Conservation (phyloP, 1,140 invertebrate genomes). For the Penaeus indicus region DNA sequence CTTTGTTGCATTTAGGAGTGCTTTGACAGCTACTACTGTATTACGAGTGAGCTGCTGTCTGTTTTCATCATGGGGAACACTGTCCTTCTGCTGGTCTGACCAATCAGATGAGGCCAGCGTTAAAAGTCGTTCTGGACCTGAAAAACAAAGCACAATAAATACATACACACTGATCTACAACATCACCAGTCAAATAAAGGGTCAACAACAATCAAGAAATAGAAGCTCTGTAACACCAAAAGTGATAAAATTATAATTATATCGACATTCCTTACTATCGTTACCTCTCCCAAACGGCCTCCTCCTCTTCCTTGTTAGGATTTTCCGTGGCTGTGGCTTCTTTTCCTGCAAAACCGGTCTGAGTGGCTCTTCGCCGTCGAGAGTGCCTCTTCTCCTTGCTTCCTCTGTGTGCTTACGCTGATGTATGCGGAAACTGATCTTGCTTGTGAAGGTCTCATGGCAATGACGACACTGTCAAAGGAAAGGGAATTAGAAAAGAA, state of each 20-base stretch:
- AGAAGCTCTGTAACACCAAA: neutral
- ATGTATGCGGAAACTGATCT: constrained; percentile 69
- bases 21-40: constrained; percentile 69
- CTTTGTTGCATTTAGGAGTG: constrained; percentile 69
- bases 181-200: neutral
- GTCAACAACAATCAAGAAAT: neutral
- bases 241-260: neutral
- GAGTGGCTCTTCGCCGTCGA: constrained; percentile 67
- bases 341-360: constrained; percentile 58
- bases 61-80: constrained; percentile 61
- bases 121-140: constrained; percentile 61
- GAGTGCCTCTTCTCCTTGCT: constrained; percentile 66
- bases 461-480: constrained; percentile 69
- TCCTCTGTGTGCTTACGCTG: constrained; percentile 69
- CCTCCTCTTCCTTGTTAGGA: constrained; percentile 40
- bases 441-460: constrained; percentile 69
- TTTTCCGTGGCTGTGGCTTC: constrained; percentile 52
- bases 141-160: neutral
- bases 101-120: constrained; percentile 64
- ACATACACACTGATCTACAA: neutral
- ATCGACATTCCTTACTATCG: neutral
- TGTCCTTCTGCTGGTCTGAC: constrained; percentile 63
- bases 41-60: constrained; percentile 61
- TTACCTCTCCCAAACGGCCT: constrained; percentile 64
- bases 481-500: neutral